These are phyloP conservation scores for Cephus runcator DNA, from an alignment of 2,888 invertebrate genomes.

Conservation along the genomic window DNA sequence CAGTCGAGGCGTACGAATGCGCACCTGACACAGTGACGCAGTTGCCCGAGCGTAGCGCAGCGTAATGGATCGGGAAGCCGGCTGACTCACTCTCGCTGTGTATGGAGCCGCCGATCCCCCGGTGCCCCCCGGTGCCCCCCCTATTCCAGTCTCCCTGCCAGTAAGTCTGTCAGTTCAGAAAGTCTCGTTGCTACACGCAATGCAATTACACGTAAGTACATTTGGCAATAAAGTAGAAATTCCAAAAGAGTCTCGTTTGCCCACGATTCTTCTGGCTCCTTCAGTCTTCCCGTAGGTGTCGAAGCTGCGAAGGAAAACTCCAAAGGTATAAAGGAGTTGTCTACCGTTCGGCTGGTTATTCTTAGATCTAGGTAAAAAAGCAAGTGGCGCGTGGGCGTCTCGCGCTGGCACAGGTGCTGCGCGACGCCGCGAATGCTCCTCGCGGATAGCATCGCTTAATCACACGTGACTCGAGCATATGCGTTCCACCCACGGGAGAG, in stretches of 20 bases:
- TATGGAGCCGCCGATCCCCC: conserved; percentile 46
- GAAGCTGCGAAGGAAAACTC: too few species aligned
- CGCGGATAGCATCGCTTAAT: conserved; percentile 61
- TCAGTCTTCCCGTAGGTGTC: background rate
- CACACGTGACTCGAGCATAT: conserved; percentile 57
- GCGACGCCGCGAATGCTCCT: conserved; percentile 10
- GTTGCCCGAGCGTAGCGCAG: background rate
- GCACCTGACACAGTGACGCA: conserved; percentile 3
- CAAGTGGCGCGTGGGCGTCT: conserved; percentile 46
- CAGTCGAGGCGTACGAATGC: background rate
- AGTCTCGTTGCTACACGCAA: conserved; percentile 31
- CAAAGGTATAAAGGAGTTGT: background rate
- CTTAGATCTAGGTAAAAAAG: conserved; percentile 11
- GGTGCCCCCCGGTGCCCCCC: background rate
- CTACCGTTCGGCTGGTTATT: background rate
- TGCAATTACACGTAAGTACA: conserved; percentile 41
- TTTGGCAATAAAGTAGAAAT: background rate
- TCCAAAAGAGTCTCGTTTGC: background rate
- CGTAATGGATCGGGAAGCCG: background rate
- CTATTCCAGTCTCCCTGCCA: background rate
- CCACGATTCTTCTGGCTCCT: background rate
- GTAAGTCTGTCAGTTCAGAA: background rate
- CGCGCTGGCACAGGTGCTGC: conserved; percentile 23
- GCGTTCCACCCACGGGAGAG: conserved; percentile 52
- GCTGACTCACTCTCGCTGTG: conserved; percentile 40